phyloP scores from a whole-genome alignment of 2,888 invertebrate genomes.

The Sinohyriopsis cumingii region DNA sequence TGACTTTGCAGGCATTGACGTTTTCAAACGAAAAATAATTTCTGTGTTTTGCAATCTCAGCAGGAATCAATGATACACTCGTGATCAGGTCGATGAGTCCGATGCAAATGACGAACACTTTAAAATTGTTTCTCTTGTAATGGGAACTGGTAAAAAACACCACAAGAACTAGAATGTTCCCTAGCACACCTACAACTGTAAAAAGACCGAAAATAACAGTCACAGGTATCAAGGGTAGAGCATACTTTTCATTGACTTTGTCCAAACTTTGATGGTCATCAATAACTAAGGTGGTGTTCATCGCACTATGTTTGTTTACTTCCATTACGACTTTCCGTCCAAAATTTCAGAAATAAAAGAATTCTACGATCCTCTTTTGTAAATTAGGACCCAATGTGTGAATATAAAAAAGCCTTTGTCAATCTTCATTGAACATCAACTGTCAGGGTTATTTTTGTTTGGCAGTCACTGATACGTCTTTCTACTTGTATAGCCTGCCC shows the following conservation, averaged over 20 bases:
- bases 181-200: slow-evolving; percentile 23
- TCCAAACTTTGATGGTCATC: slow-evolving; percentile 2
- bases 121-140: slow-evolving; percentile 32
- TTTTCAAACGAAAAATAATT: slow-evolving; percentile 30
- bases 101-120: slow-evolving; percentile 30
- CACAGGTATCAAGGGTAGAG: slow-evolving; percentile 22
- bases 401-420: too few species aligned
- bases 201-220: slow-evolving; percentile 29
- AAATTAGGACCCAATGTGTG: too few species aligned
- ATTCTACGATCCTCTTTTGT: too few species aligned
- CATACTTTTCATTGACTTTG: slow-evolving; percentile 24
- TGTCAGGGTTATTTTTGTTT: too few species aligned
- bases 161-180: slow-evolving; percentile 25
- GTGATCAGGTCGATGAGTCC: slow-evolving; percentile 32
- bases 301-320: too few species aligned
- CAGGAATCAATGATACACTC: slow-evolving; percentile 29
- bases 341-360: too few species aligned
- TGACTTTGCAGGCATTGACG: slow-evolving; percentile 21
- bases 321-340: too few species aligned
- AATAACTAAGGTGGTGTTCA: too few species aligned
- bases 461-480: too few species aligned
- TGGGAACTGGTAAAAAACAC: slow-evolving; percentile 30
- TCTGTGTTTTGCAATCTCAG: slow-evolving; percentile 33
- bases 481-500: too few species aligned
- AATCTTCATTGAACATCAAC: too few species aligned